Evolutionary conservation across 64 coral and sea anemone genomes (phyloP).

Genomic region (Actinia tenebrosa): DNA sequence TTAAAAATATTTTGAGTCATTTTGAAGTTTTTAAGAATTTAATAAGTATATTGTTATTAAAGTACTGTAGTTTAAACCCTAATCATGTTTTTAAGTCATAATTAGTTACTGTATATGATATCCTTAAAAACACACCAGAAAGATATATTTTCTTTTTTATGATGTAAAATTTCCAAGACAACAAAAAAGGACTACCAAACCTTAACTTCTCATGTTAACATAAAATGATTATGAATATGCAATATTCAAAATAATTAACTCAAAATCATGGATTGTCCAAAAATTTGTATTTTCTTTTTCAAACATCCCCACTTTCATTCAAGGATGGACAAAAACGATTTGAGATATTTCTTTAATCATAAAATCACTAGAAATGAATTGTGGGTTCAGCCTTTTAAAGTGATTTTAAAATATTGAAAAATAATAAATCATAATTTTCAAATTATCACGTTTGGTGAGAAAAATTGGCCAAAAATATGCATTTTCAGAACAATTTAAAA

Average conservation of each 20-base stretch:
- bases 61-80: too few species aligned
- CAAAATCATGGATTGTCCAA: not conserved
- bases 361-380: not conserved
- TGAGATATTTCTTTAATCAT: not conserved
- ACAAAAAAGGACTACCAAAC: not conserved
- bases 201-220: not conserved
- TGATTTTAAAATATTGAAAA: not conserved
- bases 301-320: too few species aligned
- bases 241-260: not conserved
- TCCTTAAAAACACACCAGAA: not conserved
- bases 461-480: not conserved
- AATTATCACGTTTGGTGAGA: not conserved
- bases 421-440: not conserved
- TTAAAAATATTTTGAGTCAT: too few species aligned
- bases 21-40: too few species aligned
- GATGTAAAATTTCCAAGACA: not conserved
- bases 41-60: too few species aligned
- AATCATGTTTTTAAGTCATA: too few species aligned
- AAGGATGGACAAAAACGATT: too few species aligned
- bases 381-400: too few species aligned
- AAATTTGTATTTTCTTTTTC: not conserved
- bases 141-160: not conserved
- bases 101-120: too few species aligned
- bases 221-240: conserved; percentile 23
- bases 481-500: not conserved